A percentile compares a stretch with the other conserved stretches of the same genome.
phyloP scores from a whole-genome alignment of 2,888 invertebrate genomes.

The Pyrrhia umbra region DNA sequence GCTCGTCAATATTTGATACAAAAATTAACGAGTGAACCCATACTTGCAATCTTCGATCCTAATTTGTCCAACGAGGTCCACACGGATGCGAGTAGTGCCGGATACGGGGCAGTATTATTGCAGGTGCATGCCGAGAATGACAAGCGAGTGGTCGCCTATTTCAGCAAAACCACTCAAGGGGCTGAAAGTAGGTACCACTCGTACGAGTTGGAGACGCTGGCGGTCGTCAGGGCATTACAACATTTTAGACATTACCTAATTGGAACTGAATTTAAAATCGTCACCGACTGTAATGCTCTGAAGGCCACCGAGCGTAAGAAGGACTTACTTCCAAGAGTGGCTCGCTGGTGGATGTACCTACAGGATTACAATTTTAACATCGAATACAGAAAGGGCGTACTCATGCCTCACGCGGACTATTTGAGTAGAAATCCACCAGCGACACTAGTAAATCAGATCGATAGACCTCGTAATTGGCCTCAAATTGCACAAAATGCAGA shows the following conservation, averaged over 20 bases:
- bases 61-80: slow-evolving; percentile 26
- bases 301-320: slow-evolving; percentile 58
- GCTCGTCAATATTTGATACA: slow-evolving; percentile 1
- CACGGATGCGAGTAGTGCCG: slow-evolving; percentile 17
- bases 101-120: slow-evolving; percentile 38
- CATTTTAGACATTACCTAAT: slow-evolving; percentile 60
- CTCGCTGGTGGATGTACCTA: slow-evolving; percentile 61
- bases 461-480: slow-evolving; percentile 47
- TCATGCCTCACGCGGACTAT: slow-evolving; percentile 56
- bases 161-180: slow-evolving; percentile 20
- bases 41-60: slow-evolving; percentile 43
- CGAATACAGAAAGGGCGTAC: slow-evolving; percentile 54
- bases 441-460: background rate
- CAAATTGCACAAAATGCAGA: slow-evolving; percentile 35
- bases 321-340: slow-evolving; percentile 58
- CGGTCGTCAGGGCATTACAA: slow-evolving; percentile 52
- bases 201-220: background rate
- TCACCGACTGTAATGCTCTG: slow-evolving; percentile 63
- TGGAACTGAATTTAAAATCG: slow-evolving; percentile 52
- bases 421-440: slow-evolving; percentile 54
- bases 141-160: slow-evolving; percentile 46
- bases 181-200: background rate
- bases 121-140: slow-evolving; percentile 24
- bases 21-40: slow-evolving; percentile 32
- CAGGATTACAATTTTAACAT: slow-evolving; percentile 60